Conservation (phyloP, 2,888 invertebrate genomes). For the Sinotaia quadrata region DNA sequence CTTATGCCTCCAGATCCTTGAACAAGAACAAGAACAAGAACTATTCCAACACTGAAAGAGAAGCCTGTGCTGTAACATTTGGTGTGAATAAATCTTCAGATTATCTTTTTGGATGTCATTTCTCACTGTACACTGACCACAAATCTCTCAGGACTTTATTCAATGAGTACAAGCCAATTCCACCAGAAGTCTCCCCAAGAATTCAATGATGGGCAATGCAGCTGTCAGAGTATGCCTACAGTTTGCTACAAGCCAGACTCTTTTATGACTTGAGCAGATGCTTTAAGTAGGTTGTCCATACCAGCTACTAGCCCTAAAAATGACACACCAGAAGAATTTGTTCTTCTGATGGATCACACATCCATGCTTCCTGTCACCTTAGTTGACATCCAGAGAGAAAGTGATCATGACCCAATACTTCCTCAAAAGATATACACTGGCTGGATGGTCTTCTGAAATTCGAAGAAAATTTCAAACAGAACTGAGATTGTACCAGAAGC, state of each 20-base stretch:
- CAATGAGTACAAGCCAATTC: constrained; percentile 55
- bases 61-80: constrained; percentile 69
- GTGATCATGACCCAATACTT: no score
- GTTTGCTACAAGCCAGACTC: no score
- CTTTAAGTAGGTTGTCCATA: constrained; percentile 57
- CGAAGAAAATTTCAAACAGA: constrained; percentile 2
- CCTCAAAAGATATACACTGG: constrained; percentile 5
- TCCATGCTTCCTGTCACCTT: neutral
- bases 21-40: constrained; percentile 60
- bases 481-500: constrained; percentile 7
- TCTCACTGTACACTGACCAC: no score
- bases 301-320: neutral
- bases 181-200: no score
- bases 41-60: constrained; percentile 69
- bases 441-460: constrained; percentile 11
- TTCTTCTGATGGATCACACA: constrained; percentile 1
- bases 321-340: no score
- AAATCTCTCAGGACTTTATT: constrained; percentile 70
- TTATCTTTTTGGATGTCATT: constrained; percentile 70
- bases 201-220: constrained; percentile 56
- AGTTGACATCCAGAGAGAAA: no score
- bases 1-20: constrained; percentile 7
- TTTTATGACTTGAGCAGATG: constrained; percentile 66
- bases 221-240: constrained; percentile 65
- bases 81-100: constrained; percentile 67